Percentiles rank a stretch among this genome's conserved stretches.
These are phyloP conservation scores for Nansenia antarctica DNA, from an alignment of 2,113 vertebrate genomes.

Conservation along the genomic window DNA sequence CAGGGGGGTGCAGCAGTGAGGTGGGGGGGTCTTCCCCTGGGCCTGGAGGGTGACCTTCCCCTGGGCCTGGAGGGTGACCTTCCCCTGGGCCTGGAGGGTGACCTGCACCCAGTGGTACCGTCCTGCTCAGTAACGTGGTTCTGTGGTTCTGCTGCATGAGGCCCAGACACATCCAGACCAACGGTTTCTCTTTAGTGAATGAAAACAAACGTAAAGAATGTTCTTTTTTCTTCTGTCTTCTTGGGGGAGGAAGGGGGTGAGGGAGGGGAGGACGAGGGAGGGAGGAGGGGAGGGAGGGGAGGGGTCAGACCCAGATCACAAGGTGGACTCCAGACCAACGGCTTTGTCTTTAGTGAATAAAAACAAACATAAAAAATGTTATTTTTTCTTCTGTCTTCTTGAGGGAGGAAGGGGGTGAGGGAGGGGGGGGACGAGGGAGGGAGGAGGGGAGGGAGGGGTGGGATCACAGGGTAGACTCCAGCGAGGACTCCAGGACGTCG, in stretches of 20 bases:
- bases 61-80: too few relatives aligned
- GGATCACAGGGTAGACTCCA: constrained; percentile 92
- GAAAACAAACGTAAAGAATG: not conserved
- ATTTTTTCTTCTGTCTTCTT: not conserved
- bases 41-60: too few relatives aligned
- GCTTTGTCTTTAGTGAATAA: not conserved
- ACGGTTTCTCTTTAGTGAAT: not conserved
- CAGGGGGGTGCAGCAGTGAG: constrained; percentile 73
- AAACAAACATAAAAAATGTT: not conserved
- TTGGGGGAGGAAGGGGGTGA: too few relatives aligned
- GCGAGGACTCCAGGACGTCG: constrained; percentile 90
- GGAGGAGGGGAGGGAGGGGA: not conserved
- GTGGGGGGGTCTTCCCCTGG: constrained; percentile 56
- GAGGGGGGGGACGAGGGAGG: not conserved
- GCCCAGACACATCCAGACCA: constrained; percentile 35
- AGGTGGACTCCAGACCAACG: constrained; percentile 10
- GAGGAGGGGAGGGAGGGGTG: not conserved
- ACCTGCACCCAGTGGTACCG: constrained; percentile 77
- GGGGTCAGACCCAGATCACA: not conserved
- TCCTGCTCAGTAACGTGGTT: constrained; percentile 69
- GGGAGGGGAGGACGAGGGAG: not conserved
- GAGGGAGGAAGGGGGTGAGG: too few relatives aligned
- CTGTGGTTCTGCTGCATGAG: constrained; percentile 64
- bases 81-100: constrained; percentile 69
- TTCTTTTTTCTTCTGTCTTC: not conserved